Base-by-base conservation (phyloP, 1,140 invertebrate genomes). In the Apis cerana region DNA sequence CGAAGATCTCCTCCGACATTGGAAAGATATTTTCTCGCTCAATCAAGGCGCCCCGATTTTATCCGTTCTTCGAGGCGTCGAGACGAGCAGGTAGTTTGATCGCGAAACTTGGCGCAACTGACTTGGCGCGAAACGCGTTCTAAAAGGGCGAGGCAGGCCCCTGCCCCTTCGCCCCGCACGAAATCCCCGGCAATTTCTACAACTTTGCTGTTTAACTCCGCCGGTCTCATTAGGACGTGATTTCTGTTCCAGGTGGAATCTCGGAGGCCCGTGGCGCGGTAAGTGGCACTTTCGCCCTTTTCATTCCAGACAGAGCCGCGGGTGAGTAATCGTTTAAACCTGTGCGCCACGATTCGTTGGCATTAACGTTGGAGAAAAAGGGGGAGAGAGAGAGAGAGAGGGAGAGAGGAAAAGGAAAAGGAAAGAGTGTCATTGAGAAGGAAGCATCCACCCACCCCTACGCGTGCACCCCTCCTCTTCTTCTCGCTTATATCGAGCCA, bases 311-410 rank as follows among this genome's bases (percentile, higher is more conserved):
- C 71, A 78, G 69, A 77, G 76, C 62, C 84, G 67, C 71, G 86
- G 82, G 68, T 90, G 84, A 90, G 82, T 88, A 87, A 90, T 82
- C 88, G 75, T 85, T 89, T 90, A 90, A 88, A 78, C 69, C 72
- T 65, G 85, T 77, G 79, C 75, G 74, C 67, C 67, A 70, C 52
- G 86, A 78, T 56, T 74, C 75, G 84, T 68, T 64, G 33, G 82
- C 68, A 83, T 83, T 79, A 83, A 83, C 68, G 82, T 68, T 19
- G 59, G 52, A 33, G 21, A 33, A 13, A 33, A 19, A 23, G 52
- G 21, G 50, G 12, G 52, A 4, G 1, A 15, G 52, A 12, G 52
- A 2, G 11, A 5, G 54, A 54, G 17, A 0, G 54, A 61, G 11
- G 0, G 21, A 59, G 58, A 67, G 50, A 50, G 27, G 23, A 23